Conservation (phyloP, 2,113 vertebrate species). For the Nycticebus coucang region DNA sequence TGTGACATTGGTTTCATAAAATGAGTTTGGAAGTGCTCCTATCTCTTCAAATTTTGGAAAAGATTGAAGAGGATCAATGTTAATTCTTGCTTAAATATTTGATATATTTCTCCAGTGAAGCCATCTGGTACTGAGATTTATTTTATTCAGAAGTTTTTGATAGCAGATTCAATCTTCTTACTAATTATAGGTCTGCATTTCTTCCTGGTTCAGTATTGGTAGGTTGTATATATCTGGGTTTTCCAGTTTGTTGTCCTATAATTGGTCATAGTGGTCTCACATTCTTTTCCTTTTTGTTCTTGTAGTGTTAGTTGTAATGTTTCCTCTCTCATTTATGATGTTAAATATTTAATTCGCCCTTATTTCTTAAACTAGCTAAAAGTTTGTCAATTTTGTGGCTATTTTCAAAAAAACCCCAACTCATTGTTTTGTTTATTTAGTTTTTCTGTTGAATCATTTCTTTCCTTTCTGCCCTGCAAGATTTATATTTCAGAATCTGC, state of each 20-base stretch:
- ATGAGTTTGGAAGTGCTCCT: neutral
- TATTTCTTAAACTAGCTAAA: neutral
- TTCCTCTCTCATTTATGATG: neutral
- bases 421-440: neutral
- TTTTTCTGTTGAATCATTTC: neutral
- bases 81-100: neutral
- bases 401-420: neutral
- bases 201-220: neutral
- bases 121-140: neutral
- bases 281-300: neutral
- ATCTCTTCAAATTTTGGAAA: neutral
- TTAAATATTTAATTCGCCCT: neutral
- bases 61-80: neutral
- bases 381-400: neutral
- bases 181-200: neutral
- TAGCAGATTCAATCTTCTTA: neutral
- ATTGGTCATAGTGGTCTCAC: neutral
- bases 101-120: neutral
- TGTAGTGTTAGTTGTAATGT: neutral
- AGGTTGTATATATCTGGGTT: neutral
- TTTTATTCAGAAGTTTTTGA: neutral
- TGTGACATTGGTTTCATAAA: neutral
- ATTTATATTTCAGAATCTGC: too few species aligned
- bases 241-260: neutral
- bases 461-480: too few species aligned